phyloP scores from a whole-genome alignment of 1,140 invertebrate species.

The Asbolus verrucosus region DNA sequence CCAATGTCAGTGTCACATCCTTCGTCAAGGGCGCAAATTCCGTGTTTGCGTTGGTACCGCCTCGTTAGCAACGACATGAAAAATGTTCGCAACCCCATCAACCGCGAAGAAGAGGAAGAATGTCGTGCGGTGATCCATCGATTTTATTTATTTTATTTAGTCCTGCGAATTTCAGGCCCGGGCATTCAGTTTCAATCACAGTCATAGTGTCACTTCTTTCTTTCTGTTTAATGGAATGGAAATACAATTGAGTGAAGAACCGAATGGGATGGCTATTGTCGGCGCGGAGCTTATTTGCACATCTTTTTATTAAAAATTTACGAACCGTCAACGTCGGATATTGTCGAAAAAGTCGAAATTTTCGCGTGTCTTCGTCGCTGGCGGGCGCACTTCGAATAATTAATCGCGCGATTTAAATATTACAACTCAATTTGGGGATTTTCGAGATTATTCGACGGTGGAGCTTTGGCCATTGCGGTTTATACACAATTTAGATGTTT shows the following conservation, averaged over 20 bases:
- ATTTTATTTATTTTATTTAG: slow-evolving; percentile 21
- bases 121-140: too few species aligned
- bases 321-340: neutral
- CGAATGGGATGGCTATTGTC: slow-evolving; percentile 18
- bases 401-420: slow-evolving; percentile 7
- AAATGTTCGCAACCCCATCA: too few species aligned
- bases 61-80: too few species aligned
- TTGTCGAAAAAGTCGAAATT: too few species aligned
- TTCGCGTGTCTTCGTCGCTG: too few species aligned
- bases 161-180: neutral
- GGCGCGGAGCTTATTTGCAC: slow-evolving; percentile 6
- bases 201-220: slow-evolving; percentile 25
- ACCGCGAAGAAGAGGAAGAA: too few species aligned
- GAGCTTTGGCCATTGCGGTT: too few species aligned
- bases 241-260: slow-evolving; percentile 22
- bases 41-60: too few species aligned
- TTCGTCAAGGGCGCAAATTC: too few species aligned
- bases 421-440: slow-evolving; percentile 7
- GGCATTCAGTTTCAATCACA: slow-evolving; percentile 19
- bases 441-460: neutral
- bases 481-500: too few species aligned
- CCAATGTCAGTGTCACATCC: too few species aligned
- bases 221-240: slow-evolving; percentile 38
- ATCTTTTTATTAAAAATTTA: slow-evolving; percentile 32
- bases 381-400: too few species aligned